A percentile compares a stretch with the other conserved stretches of the same genome.
phyloP scores from a whole-genome alignment of 37 sponge, comb jelly and placozoan species.

The Lycopodina hypogea region DNA sequence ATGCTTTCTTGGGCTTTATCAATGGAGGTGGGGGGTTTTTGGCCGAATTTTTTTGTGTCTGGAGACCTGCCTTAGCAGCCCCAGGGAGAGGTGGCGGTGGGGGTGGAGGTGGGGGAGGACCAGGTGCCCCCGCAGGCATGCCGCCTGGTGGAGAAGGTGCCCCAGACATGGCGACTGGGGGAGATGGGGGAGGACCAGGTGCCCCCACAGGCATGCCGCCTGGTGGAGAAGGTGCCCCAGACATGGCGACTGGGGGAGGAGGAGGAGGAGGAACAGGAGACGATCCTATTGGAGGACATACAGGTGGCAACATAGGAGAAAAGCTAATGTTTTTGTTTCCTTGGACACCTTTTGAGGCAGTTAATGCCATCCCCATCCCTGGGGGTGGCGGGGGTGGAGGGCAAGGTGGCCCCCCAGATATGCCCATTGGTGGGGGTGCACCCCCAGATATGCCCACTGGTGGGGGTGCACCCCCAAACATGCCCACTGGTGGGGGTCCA shows the following conservation, averaged over 20 bases:
- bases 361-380: background rate
- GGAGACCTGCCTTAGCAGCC: background rate
- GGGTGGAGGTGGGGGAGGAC: constrained; percentile 22
- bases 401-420: background rate
- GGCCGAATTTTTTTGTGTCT: too few species aligned
- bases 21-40: constrained; percentile 10
- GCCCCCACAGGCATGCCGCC: background rate
- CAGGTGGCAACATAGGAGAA: too few species aligned
- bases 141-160: background rate
- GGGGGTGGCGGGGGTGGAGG: background rate
- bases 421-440: background rate
- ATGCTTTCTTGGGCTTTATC: background rate
- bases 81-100: constrained; percentile 12
- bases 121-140: background rate
- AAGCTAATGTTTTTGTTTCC: too few species aligned
- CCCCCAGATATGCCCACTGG: background rate
- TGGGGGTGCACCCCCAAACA: background rate
- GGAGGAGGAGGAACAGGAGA: background rate
- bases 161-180: background rate
- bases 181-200: background rate
- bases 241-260: background rate
- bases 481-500: background rate
- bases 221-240: background rate
- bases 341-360: too few species aligned
- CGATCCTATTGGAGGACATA: background rate